Conservation (phyloP, 2,113 vertebrate species). For the Chroicocephalus ridibundus region DNA sequence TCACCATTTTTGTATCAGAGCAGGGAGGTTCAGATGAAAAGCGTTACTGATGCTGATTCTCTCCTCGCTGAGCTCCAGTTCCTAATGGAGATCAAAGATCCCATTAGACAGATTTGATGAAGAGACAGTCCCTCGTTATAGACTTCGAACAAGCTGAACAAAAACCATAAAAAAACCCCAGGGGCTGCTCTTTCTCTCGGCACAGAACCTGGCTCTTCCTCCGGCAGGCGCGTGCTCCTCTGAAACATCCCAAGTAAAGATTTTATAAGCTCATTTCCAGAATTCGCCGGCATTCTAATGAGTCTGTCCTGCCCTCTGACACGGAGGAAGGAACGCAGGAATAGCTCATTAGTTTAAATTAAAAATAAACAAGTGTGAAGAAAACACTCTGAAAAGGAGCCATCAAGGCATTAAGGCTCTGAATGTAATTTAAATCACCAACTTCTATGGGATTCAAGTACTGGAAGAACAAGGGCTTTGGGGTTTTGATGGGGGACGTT, state of each 20-base stretch:
- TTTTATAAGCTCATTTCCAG: conserved; percentile 50
- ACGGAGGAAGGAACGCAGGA: conserved; percentile 38
- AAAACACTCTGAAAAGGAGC: not conserved
- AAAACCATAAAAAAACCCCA: not conserved
- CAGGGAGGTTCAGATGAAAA: conserved; percentile 11
- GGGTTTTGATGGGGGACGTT: not conserved
- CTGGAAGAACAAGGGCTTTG: not conserved
- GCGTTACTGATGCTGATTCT: conserved; percentile 51
- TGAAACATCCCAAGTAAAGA: conserved; percentile 56
- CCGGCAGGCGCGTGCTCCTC: conserved; percentile 2
- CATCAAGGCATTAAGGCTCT: not conserved
- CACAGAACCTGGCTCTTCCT: conserved; percentile 50
- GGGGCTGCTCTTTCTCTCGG: conserved; percentile 24
- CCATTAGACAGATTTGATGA: conserved; percentile 66
- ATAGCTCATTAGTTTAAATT: conserved; percentile 34
- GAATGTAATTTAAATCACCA: not conserved
- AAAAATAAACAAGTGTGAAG: conserved; percentile 8
- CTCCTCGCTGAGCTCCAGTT: conserved; percentile 11
- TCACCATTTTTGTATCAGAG: conserved; percentile 17
- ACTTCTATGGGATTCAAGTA: not conserved
- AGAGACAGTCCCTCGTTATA: conserved; percentile 65
- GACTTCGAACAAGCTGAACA: conserved; percentile 59
- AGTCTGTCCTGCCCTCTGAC: conserved; percentile 42
- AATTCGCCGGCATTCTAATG: conserved; percentile 19
- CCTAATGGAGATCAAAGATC: conserved; percentile 69